phyloP scores from a whole-genome alignment of 2,797 vertebrate genomes.

The Smutsia temminckii region DNA sequence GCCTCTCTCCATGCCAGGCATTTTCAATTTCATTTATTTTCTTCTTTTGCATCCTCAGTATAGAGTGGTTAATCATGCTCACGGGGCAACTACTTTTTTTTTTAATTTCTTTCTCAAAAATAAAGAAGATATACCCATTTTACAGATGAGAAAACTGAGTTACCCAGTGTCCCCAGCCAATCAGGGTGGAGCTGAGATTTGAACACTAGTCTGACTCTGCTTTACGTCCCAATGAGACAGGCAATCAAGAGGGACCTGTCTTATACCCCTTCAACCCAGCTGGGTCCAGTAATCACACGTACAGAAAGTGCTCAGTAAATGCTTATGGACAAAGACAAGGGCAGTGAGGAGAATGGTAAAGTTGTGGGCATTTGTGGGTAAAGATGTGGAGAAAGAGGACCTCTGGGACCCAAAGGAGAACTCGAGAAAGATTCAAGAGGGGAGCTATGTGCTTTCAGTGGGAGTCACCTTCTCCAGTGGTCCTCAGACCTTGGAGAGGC shows the following conservation, averaged over 20 bases:
- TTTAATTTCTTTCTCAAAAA: conserved; percentile 33
- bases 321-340: not conserved
- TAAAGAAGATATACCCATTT: not conserved
- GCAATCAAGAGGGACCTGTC: not conserved
- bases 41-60: not conserved
- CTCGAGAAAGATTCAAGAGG: not conserved
- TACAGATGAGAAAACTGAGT: conserved; percentile 33
- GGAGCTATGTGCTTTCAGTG: not conserved
- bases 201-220: not conserved
- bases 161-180: not conserved
- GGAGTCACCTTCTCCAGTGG: not conserved
- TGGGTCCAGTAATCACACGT: too few relatives aligned
- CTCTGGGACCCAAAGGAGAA: not conserved
- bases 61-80: not conserved
- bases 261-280: not conserved
- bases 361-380: not conserved
- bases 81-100: not conserved
- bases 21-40: not conserved
- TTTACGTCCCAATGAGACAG: not conserved
- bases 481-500: not conserved
- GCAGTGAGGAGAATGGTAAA: not conserved
- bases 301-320: not conserved
- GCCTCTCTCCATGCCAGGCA: not conserved
- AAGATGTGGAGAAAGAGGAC: not conserved
- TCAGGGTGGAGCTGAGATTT: not conserved